Evolutionary conservation across 2,113 vertebrate genomes (phyloP).

Genomic region (Gadus chalcogrammus): DNA sequence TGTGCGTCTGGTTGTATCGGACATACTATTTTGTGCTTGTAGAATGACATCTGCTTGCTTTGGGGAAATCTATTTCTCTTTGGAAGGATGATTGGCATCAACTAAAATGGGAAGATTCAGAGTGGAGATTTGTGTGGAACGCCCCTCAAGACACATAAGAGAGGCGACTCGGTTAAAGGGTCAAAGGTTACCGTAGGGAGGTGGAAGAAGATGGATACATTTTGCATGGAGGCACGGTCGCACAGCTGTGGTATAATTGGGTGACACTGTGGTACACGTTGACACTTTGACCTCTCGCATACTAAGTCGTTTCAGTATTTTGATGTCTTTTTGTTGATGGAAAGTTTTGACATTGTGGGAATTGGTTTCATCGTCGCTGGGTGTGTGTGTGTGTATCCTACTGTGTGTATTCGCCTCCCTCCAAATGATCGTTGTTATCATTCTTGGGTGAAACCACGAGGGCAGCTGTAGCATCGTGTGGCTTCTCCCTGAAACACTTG

Average conservation of each 20-base stretch:
- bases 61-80: too few relatives aligned
- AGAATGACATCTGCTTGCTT: too few relatives aligned
- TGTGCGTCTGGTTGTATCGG: too few relatives aligned
- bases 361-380: not conserved
- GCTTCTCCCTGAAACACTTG: not conserved
- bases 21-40: too few relatives aligned
- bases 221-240: not conserved
- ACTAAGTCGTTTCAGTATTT: not conserved
- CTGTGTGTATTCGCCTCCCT: not conserved
- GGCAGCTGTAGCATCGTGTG: not conserved
- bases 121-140: too few relatives aligned
- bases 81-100: too few relatives aligned
- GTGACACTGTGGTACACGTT: not conserved
- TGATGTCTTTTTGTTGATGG: constrained; percentile 6
- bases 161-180: too few relatives aligned
- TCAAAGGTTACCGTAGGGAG: not conserved
- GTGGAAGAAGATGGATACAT: not conserved
- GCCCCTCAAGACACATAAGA: too few relatives aligned
- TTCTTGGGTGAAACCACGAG: not conserved
- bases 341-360: constrained; percentile 9
- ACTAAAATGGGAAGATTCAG: too few relatives aligned
- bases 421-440: not conserved
- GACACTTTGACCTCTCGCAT: constrained; percentile 14
- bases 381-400: too few relatives aligned
- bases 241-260: too few relatives aligned